Base-by-base conservation (phyloP, 2,888 invertebrate species). In the Ceriagrion tenellum region DNA sequence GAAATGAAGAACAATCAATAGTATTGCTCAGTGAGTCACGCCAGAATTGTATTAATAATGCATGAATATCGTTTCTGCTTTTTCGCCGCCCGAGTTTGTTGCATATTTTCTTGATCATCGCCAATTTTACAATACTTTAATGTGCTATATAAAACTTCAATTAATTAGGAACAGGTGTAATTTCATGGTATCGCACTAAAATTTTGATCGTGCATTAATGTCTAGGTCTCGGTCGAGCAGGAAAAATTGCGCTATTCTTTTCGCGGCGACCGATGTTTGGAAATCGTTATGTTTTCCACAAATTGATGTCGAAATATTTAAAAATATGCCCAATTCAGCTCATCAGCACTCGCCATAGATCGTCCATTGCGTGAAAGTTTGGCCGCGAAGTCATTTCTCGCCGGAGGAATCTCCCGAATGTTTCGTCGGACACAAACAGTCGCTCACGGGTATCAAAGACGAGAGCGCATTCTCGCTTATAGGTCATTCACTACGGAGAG, bases 371-470 rank as follows among this genome's bases (percentile, higher is more conserved):
- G 30, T 35, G 81, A 81, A 81, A 81, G 81, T 30, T 35, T 35
- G 4, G 81, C 16, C 35, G 35, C 35, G 81, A 30, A 35, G 35
- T 35, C 81, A 81, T 30, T 81, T 26, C 30, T 30, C 35, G 81
- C 35, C 81, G 81, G 12, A 81, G 81, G 81, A 81, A 81, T 81
- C 81, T 35, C 35, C 81, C 81, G 81, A 81, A 81, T 81, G 81
- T 35, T 35, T 81, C 81, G 81, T 26, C 26, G 69, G 69, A 26
- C 81, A 16, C 35, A 30, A 30, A 30, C 35, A 16, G 69, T 69
- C 47, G 69, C 69, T 26, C 69, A 10, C 69, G 26, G 35, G 35
- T 81, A 30, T 13, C 81, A 4, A 18, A n/a, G 35, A 13, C 81
- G 81, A 35, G 30, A 30, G 30, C 13, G 81, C 81, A 81, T 81